Base-by-base conservation (phyloP, 92 coral and sea anemone species). In the Parazoanthus swiftii region DNA sequence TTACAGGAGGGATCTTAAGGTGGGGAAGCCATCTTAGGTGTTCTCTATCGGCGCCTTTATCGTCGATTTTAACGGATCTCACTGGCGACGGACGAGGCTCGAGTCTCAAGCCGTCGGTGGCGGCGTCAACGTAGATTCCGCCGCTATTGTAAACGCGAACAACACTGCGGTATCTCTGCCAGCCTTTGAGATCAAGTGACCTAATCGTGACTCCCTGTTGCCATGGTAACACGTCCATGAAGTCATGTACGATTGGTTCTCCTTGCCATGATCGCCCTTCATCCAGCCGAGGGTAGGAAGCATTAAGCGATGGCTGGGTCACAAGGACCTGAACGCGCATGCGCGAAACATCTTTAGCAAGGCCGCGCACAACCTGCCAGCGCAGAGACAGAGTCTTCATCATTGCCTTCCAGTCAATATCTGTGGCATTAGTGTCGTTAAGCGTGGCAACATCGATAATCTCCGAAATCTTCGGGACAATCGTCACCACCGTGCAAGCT, bases 321-420 rank as follows among this genome's bases (percentile, higher is more conserved):
- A 97, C 91, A 59, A 93, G 95, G 65, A 93, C 97, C 81, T 95
- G 91, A 77, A 97, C 81, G 80, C 98, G 95, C 92, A 93, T 89
- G 82, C 95, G 93, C 3, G 96, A 92, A 84, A 92, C 91, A 80
- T 90, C 94, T 29, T 88, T 79, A 18, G 90, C 59, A 44, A 90
- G 92, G 29, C 74, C 88, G 74, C 92, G 96, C 65, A 93, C 83
- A n/a, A 93, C 63, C 50, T 90, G 89, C 98, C 98, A 97, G 13
- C 92, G 90, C 50, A 97, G 81, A 15, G 94, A 88, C 43, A 97
- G 88, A 39, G 92, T 91, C 88, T 95, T 85, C 91, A 76, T 90
- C 89, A 88, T 93, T 29, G 97, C 91, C 85, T 91, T 92, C 95
- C 96, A 97, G 88, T 97, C 99, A 4, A 95, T 92, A 82, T 97